Evolutionary conservation across 2,888 invertebrate genomes (phyloP).

Genomic region (Rotaria socialis): DNA sequence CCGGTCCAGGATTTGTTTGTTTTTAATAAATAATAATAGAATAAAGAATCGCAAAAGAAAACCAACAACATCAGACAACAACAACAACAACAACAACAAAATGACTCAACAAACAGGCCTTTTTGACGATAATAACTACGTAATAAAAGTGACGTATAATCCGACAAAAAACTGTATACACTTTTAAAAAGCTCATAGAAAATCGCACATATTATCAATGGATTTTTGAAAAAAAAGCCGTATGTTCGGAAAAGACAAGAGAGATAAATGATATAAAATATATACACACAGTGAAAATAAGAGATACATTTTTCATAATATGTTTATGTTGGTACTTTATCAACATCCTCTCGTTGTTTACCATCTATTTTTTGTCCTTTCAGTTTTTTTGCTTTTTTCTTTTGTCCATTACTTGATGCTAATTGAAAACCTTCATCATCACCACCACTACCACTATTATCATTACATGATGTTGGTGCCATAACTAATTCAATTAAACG

Average conservation of each 20-base stretch:
- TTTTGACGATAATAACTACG: background rate
- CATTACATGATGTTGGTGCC: background rate
- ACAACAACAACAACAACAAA: background rate
- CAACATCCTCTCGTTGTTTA: slow-evolving; percentile 18
- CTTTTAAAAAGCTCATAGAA: slow-evolving; percentile 3
- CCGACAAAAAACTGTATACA: background rate
- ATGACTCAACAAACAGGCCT: background rate
- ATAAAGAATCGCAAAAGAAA: background rate
- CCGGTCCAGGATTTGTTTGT: background rate
- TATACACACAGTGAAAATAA: background rate
- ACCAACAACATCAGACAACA: slow-evolving; percentile 18
- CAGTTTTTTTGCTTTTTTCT: slow-evolving; percentile 34
- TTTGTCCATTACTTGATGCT: slow-evolving; percentile 28
- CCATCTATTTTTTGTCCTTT: slow-evolving; percentile 18
- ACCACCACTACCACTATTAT: slow-evolving; percentile 23
- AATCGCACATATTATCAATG: background rate
- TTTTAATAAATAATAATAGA: background rate
- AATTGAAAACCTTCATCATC: slow-evolving; percentile 38
- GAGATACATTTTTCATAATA: background rate
- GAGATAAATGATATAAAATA: slow-evolving; percentile 5
- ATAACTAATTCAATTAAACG: slow-evolving; percentile 20
- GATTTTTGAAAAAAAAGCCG: background rate
- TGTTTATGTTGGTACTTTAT: slow-evolving; percentile 10
- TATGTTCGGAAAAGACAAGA: background rate
- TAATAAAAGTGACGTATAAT: background rate